A percentile compares a stretch with the other conserved stretches of the same genome.
Evolutionary conservation across 2,797 vertebrate species (phyloP).

Genomic region (Spinibarbus caldwelli): DNA sequence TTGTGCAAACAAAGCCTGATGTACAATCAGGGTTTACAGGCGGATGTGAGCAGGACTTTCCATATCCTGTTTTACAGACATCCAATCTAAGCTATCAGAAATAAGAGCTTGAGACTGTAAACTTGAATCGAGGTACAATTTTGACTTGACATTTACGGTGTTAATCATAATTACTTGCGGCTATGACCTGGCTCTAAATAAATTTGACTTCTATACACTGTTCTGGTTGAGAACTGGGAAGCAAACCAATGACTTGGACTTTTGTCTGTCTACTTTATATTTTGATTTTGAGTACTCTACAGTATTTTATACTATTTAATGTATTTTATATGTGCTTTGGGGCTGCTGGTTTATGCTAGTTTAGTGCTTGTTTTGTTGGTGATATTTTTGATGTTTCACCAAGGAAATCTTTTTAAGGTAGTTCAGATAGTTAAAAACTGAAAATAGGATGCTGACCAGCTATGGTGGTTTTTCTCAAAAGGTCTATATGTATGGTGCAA

Average conservation of each 20-base stretch:
- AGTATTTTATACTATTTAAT: not conserved
- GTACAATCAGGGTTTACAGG: conserved; percentile 13
- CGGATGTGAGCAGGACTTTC: conserved; percentile 4
- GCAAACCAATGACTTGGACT: not conserved
- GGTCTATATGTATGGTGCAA: not conserved
- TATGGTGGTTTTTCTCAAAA: not conserved
- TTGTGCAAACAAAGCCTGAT: not conserved
- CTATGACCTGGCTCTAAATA: not conserved
- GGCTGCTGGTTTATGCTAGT: not conserved
- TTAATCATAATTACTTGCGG: not conserved
- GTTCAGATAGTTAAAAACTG: not conserved
- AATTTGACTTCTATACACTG: not conserved
- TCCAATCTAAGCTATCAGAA: not conserved
- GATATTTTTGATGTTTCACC: not conserved
- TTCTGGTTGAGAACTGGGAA: not conserved
- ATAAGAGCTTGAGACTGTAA: not conserved
- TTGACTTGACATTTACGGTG: not conserved
- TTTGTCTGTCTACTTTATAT: not conserved
- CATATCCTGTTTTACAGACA: conserved; percentile 5
- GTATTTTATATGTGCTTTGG: not conserved
- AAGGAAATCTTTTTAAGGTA: not conserved
- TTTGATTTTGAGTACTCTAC: not conserved
- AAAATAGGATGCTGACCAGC: not conserved
- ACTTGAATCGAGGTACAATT: not conserved
- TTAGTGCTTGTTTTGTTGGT: not conserved